Conservation (phyloP, 2,888 invertebrate genomes). For the Flexamia atlantica region DNA sequence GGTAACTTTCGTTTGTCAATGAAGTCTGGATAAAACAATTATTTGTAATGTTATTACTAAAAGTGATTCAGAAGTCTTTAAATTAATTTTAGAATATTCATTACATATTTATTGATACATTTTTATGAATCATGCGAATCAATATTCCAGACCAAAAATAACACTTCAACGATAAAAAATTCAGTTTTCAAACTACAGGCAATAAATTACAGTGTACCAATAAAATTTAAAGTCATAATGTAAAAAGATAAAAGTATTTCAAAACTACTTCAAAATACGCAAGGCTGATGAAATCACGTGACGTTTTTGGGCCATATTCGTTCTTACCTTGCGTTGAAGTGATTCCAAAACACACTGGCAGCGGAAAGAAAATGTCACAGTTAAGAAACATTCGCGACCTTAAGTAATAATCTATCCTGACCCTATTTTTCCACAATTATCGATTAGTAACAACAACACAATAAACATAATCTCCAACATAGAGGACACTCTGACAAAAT, state of each 20-base stretch:
- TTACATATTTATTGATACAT: neutral
- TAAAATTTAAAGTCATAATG: constrained; percentile 21
- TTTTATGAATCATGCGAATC: neutral
- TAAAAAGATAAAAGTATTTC: constrained; percentile 32
- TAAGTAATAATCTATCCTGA: constrained; percentile 17
- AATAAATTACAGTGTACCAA: neutral
- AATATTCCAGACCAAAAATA: neutral
- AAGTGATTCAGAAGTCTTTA: neutral
- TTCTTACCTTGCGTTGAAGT: constrained; percentile 99
- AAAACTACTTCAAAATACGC: constrained; percentile 51
- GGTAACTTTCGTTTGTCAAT: neutral
- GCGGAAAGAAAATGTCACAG: constrained; percentile 69
- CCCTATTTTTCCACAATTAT: constrained; percentile 22
- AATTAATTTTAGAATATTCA: neutral
- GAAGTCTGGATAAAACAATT: neutral
- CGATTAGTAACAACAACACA: constrained; percentile 25
- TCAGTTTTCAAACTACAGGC: constrained; percentile 30
- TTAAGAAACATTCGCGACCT: constrained; percentile 45
- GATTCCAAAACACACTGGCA: constrained; percentile 98
- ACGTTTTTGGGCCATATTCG: constrained; percentile 49
- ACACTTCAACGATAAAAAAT: neutral
- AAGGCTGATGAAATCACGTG: constrained; percentile 36
- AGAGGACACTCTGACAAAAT: constrained; percentile 44
- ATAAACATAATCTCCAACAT: constrained; percentile 57
- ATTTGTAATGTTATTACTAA: neutral